Evolutionary conservation across 23 tunicate species (phyloP).

Genomic region (Clavelina lepadiformis): DNA sequence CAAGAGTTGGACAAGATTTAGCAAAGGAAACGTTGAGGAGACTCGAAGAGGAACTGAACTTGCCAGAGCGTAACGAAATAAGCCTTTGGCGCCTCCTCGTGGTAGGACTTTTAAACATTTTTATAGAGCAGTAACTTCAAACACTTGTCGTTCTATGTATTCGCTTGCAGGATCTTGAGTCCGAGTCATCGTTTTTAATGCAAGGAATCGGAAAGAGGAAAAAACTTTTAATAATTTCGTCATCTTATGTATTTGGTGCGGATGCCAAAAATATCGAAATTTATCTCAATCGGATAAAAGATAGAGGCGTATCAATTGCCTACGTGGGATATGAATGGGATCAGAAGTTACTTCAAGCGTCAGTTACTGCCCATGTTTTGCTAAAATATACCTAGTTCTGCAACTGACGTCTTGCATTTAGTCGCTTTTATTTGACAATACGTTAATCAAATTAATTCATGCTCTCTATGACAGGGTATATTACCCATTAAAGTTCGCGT

Average conservation of each 20-base stretch:
- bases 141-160: background rate
- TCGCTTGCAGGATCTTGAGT: constrained; percentile 17
- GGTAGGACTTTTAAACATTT: too few relatives aligned
- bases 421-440: background rate
- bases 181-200: constrained; percentile 15
- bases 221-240: constrained; percentile 28
- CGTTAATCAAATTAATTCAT: background rate
- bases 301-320: constrained; percentile 16
- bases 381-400: too few relatives aligned
- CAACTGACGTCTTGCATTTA: too few relatives aligned
- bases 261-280: constrained; percentile 2
- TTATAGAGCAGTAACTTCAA: background rate
- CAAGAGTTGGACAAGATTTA: constrained; percentile 21
- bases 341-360: constrained; percentile 12
- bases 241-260: constrained; percentile 15
- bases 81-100: too few relatives aligned
- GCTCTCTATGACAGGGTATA: constrained; percentile 4
- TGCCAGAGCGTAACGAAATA: too few relatives aligned
- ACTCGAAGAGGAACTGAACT: constrained; percentile 2
- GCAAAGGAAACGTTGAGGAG: background rate
- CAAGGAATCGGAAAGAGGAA: constrained; percentile 21
- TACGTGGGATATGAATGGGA: constrained; percentile 37
- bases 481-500: constrained; percentile 23
- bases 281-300: constrained; percentile 13
- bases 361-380: too few relatives aligned